A percentile compares a stretch with the other conserved stretches of the same genome.
These are phyloP conservation scores for Amiota communis DNA, from an alignment of 2,888 invertebrate genomes.

Conservation along the genomic window DNA sequence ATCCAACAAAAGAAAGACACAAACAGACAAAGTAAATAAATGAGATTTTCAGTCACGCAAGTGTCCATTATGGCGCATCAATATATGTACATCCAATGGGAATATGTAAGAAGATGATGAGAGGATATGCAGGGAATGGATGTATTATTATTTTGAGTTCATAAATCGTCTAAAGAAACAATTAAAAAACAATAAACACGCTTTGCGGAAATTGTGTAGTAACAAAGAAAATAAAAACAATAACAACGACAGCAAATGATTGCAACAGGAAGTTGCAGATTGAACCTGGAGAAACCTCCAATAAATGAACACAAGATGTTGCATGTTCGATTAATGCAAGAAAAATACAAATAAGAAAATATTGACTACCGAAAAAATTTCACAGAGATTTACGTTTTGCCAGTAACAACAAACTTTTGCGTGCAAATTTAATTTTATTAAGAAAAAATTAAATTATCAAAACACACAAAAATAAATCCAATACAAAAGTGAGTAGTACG, in stretches of 20 bases:
- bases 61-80: not conserved
- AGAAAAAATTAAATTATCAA: slow-evolving; percentile 1
- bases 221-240: not conserved
- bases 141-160: too few relatives aligned
- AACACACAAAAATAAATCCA: not conserved
- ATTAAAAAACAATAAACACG: slow-evolving; percentile 6
- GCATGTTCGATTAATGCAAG: slow-evolving; percentile 12
- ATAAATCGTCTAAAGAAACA: not conserved
- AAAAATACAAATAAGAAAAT: slow-evolving; percentile 1
- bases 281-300: not conserved
- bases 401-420: not conserved
- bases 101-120: too few relatives aligned
- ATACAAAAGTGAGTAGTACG: not conserved
- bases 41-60: slow-evolving; percentile 1
- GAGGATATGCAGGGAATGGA: too few relatives aligned
- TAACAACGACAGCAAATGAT: not conserved
- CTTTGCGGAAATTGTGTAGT: not conserved
- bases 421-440: slow-evolving; percentile 8
- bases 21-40: not conserved
- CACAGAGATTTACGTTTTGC: not conserved
- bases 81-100: slow-evolving; percentile 6
- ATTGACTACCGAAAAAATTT: slow-evolving; percentile 15
- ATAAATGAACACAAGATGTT: slow-evolving; percentile 9
- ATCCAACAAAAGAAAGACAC: not conserved
- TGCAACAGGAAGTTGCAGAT: not conserved